Evolutionary conservation across 2,797 vertebrate genomes (phyloP).

Genomic region (Amphiprion clarkii): DNA sequence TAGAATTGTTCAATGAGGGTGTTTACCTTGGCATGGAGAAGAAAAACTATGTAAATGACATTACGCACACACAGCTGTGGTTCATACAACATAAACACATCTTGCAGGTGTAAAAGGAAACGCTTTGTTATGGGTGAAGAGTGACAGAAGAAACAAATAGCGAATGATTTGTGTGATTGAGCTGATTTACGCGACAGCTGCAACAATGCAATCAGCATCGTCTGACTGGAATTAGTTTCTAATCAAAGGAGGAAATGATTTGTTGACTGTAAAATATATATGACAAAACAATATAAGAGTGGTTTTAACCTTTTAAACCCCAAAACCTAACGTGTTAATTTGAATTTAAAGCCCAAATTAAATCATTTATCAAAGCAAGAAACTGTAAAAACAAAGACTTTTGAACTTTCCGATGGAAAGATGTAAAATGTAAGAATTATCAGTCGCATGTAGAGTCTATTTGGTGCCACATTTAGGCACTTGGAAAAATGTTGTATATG

Average conservation of each 20-base stretch:
- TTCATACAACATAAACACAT: background rate
- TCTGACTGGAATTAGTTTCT: background rate
- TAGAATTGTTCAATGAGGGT: background rate
- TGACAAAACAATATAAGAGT: too few relatives aligned
- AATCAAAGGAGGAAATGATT: background rate
- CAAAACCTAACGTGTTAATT: too few relatives aligned
- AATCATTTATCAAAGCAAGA: too few relatives aligned
- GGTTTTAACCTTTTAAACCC: too few relatives aligned
- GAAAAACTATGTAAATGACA: background rate
- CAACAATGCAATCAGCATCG: background rate
- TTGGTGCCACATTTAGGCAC: too few relatives aligned
- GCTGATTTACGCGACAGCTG: background rate
- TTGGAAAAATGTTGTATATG: too few relatives aligned
- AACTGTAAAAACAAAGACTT: too few relatives aligned
- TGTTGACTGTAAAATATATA: background rate
- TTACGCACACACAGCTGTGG: background rate
- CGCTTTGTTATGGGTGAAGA: background rate
- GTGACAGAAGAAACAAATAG: background rate
- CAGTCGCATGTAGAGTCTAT: too few relatives aligned
- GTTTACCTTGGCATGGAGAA: constrained; percentile 4
- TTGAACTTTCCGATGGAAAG: too few relatives aligned
- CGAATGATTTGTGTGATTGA: background rate
- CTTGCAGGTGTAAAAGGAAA: background rate
- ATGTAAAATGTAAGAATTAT: too few relatives aligned
- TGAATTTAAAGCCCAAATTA: too few relatives aligned